Evolutionary conservation across 2,888 invertebrate genomes (phyloP).

Genomic region (Cecidostiba fungosa): DNA sequence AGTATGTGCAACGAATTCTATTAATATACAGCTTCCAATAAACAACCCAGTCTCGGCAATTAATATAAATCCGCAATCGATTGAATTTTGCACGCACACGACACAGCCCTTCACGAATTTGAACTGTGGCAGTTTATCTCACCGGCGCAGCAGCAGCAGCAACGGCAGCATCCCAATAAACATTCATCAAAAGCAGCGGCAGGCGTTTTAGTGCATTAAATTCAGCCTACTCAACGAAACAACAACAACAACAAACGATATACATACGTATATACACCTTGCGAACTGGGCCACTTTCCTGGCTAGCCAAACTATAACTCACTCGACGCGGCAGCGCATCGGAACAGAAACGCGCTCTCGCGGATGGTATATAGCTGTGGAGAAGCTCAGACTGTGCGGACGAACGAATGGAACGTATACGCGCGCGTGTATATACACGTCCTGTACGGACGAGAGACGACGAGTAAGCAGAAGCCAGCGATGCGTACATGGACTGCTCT

Average conservation of each 20-base stretch:
- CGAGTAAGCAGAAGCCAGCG: not conserved
- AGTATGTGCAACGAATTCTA: no score
- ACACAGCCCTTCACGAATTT: not conserved
- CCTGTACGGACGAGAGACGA: not conserved
- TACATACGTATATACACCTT: not conserved
- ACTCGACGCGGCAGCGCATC: not conserved
- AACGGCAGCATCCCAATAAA: constrained; percentile 15
- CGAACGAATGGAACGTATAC: not conserved
- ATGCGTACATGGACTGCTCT: not conserved
- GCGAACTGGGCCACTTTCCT: constrained; percentile 50
- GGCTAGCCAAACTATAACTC: constrained; percentile 27
- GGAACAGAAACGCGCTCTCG: constrained; percentile 22
- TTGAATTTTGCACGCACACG: not conserved
- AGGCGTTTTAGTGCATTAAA: constrained; percentile 28
- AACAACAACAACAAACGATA: constrained; percentile 2
- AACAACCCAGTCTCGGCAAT: not conserved
- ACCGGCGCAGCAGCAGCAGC: not conserved
- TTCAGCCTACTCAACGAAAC: constrained; percentile 51
- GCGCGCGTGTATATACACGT: not conserved
- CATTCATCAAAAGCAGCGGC: constrained; percentile 40
- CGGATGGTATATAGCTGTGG: not conserved
- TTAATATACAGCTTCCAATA: not conserved
- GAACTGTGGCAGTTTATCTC: constrained; percentile 30
- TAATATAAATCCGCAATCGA: not conserved
- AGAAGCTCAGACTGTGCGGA: constrained; percentile 16